Percentiles rank a stretch among this genome's conserved stretches.
Evolutionary conservation across 1,140 invertebrate genomes (phyloP).

Genomic region (Cephus cinctus): DNA sequence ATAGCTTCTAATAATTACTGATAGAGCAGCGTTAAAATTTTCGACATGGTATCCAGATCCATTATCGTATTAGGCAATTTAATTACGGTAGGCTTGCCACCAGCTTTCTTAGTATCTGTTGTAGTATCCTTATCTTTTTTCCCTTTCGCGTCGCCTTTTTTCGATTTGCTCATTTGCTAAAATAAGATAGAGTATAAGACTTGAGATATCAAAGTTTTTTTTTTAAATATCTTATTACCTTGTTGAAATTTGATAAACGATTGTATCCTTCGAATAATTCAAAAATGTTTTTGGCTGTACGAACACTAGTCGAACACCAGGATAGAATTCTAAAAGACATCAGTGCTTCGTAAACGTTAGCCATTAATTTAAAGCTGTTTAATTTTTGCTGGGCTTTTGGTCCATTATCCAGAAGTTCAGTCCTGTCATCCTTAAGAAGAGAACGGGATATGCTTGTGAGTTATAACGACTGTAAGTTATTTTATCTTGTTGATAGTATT

Average conservation of each 20-base stretch:
- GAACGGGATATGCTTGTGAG: slow-evolving; percentile 11
- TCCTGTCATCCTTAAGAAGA: slow-evolving; percentile 49
- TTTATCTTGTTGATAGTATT: background rate
- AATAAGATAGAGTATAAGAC: slow-evolving; percentile 16
- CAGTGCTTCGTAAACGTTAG: slow-evolving; percentile 55
- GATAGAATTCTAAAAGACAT: slow-evolving; percentile 54
- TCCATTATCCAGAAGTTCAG: slow-evolving; percentile 49
- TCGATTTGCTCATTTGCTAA: slow-evolving; percentile 43
- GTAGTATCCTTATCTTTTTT: slow-evolving; percentile 41
- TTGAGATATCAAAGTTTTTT: background rate
- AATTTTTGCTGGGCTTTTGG: slow-evolving; percentile 53
- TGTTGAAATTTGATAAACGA: slow-evolving; percentile 53
- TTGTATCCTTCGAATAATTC: slow-evolving; percentile 52
- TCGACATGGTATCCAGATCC: slow-evolving; percentile 45
- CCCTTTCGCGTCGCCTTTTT: slow-evolving; percentile 44
- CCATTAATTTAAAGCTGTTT: slow-evolving; percentile 49
- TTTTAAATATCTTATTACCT: slow-evolving; percentile 37
- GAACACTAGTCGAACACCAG: slow-evolving; percentile 44
- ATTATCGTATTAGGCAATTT: slow-evolving; percentile 52
- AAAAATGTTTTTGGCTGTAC: slow-evolving; percentile 40
- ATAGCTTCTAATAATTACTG: slow-evolving; percentile 37
- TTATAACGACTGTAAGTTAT: background rate
- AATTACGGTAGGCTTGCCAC: slow-evolving; percentile 22
- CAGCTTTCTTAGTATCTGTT: slow-evolving; percentile 37
- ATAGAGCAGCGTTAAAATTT: slow-evolving; percentile 51